Conservation (phyloP, 2,113 vertebrate species). For the Dipodomys spectabilis region DNA sequence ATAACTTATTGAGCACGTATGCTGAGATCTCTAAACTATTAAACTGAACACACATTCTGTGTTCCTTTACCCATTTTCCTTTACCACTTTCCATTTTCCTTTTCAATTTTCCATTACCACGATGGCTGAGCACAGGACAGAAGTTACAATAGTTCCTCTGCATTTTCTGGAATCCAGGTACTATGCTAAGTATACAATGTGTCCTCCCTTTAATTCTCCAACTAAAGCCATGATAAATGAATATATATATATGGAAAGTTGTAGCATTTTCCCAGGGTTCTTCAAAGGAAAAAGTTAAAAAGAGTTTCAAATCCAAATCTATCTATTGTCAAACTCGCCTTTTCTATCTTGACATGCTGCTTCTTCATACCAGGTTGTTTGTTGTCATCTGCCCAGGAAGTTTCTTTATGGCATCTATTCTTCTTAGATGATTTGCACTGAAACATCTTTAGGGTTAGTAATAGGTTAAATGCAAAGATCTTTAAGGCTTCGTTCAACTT, state of each 20-base stretch:
- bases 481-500: not conserved
- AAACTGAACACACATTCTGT: conserved; percentile 13
- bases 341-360: not conserved
- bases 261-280: not conserved
- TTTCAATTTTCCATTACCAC: conserved; percentile 24
- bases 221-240: not conserved
- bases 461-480: not conserved
- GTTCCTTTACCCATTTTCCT: conserved; percentile 5
- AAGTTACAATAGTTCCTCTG: conserved; percentile 14
- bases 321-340: conserved; percentile 9
- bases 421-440: not conserved
- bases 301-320: not conserved
- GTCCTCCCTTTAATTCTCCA: not conserved
- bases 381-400: not conserved
- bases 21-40: not conserved
- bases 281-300: conserved; percentile 24
- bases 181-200: not conserved
- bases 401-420: not conserved
- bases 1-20: conserved; percentile 5
- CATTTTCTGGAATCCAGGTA: not conserved
- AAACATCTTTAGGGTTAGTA: not conserved
- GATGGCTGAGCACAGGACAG: not conserved
- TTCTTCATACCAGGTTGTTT: not conserved
- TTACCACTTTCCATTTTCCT: not conserved
- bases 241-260: not conserved